These are phyloP conservation scores for Geodia barretti DNA, from an alignment of 37 sponge, comb jelly and placozoan species.

Conservation along the genomic window DNA sequence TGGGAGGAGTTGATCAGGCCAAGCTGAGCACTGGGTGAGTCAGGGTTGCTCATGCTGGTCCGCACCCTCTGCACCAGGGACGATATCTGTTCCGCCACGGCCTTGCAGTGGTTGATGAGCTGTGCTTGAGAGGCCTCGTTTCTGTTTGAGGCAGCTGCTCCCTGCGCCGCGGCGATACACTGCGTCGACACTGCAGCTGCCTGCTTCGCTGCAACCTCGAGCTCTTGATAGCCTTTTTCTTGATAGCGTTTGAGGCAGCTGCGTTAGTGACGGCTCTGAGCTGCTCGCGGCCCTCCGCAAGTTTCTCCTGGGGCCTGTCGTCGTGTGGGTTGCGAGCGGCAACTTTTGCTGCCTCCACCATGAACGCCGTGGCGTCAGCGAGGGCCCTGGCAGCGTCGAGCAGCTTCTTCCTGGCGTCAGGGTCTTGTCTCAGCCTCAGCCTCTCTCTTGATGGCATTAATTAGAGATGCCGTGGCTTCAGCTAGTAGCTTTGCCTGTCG, in stretches of 20 bases:
- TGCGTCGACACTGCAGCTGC: constrained; percentile 90
- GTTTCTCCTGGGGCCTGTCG: constrained; percentile 62
- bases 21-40: constrained; percentile 84
- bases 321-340: constrained; percentile 83
- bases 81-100: constrained; percentile 89
- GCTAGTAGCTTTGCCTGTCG: constrained; percentile 25
- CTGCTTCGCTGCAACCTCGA: constrained; percentile 93
- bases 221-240: constrained; percentile 84
- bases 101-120: constrained; percentile 85
- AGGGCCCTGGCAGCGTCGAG: constrained; percentile 86
- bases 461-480: constrained; percentile 29
- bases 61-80: constrained; percentile 77
- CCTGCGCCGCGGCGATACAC: constrained; percentile 95
- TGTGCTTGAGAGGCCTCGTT: constrained; percentile 83
- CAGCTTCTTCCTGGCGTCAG: constrained; percentile 67
- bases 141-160: constrained; percentile 87
- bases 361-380: constrained; percentile 91
- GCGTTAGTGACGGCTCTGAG: constrained; percentile 62
- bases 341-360: constrained; percentile 95
- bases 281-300: too few species aligned
- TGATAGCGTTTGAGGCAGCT: constrained; percentile 76
- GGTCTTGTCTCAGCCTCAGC: constrained; percentile 86
- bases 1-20: constrained; percentile 93
- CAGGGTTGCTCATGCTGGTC: constrained; percentile 70
- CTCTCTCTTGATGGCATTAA: constrained; percentile 68